phyloP scores from a whole-genome alignment of 2,888 invertebrate species.

The Platerodrilus igneus region DNA sequence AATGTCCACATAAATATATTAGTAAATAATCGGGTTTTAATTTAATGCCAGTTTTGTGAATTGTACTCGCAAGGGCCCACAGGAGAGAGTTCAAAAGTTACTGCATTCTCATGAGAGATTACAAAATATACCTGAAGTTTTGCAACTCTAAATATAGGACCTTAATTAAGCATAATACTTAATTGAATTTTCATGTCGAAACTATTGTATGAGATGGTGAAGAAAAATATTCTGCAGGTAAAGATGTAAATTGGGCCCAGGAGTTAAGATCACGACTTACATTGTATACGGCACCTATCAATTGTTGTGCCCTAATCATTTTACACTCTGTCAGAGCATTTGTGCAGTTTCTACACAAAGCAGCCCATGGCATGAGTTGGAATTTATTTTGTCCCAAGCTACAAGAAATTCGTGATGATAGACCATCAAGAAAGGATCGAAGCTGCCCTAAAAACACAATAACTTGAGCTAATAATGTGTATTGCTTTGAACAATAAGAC shows the following conservation, averaged over 20 bases:
- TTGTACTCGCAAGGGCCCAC: constrained; percentile 72
- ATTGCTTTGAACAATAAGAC: constrained; percentile 63
- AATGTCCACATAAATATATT: too few species aligned
- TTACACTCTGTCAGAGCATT: constrained; percentile 47
- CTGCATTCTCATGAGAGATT: constrained; percentile 62
- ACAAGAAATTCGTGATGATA: constrained; percentile 55
- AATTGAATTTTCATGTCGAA: constrained; percentile 63
- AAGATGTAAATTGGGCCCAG: constrained; percentile 72
- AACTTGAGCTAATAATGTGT: constrained; percentile 63
- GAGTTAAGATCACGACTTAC: constrained; percentile 56
- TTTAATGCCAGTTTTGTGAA: too few species aligned
- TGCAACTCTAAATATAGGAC: constrained; percentile 64
- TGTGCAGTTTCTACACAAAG: constrained; percentile 43
- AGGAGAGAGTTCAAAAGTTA: constrained; percentile 61
- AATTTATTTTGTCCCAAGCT: constrained; percentile 48
- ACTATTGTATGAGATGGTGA: constrained; percentile 51
- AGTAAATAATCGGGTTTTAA: too few species aligned
- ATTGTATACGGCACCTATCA: constrained; percentile 44
- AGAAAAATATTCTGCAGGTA: constrained; percentile 46
- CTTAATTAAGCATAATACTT: constrained; percentile 61
- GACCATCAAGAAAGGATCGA: constrained; percentile 59
- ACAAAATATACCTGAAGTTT: constrained; percentile 47
- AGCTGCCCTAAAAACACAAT: constrained; percentile 50
- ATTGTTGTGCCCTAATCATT: constrained; percentile 47
- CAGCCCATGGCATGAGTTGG: constrained; percentile 51